Conservation (phyloP, 2,888 invertebrate genomes). For the Piscicola geometra region DNA sequence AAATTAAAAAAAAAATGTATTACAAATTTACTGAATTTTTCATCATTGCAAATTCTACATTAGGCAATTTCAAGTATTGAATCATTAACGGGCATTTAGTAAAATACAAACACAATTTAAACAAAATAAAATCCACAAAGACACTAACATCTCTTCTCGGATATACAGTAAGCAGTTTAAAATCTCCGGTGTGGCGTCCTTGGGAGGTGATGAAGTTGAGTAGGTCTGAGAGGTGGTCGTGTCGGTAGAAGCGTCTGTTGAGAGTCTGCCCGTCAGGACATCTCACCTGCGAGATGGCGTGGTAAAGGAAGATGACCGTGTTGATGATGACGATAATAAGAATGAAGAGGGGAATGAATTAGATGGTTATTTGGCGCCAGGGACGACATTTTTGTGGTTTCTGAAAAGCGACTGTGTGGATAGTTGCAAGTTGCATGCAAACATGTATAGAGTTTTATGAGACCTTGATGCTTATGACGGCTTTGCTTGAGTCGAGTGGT, state of each 20-base stretch:
- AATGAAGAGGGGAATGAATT: no score
- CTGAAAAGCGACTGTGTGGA: not conserved
- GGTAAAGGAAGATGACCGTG: no score
- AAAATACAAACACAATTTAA: no score
- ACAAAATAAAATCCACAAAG: no score
- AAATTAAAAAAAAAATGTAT: no score
- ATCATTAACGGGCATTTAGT: no score
- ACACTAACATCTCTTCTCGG: conserved; percentile 89
- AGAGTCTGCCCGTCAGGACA: conserved; percentile 73
- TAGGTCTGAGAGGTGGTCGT: conserved; percentile 64
- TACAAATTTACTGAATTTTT: no score
- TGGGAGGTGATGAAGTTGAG: conserved; percentile 81
- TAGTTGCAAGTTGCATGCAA: not conserved
- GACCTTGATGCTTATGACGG: conserved; percentile 63
- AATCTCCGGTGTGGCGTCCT: conserved; percentile 80
- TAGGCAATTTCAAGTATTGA: no score
- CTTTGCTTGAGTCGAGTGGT: conserved; percentile 47
- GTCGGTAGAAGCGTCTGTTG: conserved; percentile 70
- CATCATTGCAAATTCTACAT: no score
- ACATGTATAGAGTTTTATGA: not conserved
- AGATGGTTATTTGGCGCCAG: no score
- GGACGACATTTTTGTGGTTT: no score
- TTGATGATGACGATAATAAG: no score
- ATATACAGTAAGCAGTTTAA: conserved; percentile 86
- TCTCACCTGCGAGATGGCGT: conserved; percentile 55